Conservation (phyloP, 1,140 invertebrate genomes). For the Thalassaphorura encarpata region DNA sequence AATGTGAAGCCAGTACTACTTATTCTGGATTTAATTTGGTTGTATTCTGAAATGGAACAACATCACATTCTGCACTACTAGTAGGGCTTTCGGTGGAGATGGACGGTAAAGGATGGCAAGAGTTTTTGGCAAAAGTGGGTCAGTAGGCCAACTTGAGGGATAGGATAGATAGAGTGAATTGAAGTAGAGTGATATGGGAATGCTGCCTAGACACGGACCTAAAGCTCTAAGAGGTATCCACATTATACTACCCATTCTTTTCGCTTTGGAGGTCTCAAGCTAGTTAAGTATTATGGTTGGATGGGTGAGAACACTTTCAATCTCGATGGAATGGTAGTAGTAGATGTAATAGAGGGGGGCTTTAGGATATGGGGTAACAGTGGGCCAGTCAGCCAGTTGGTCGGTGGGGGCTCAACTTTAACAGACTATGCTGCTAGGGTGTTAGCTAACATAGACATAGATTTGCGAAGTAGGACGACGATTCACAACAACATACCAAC, state of each 20-base stretch:
- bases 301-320: conserved; percentile 22
- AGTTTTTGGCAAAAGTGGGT: conserved; percentile 31
- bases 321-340: conserved; percentile 17
- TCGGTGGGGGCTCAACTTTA: too few relatives aligned
- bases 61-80: too few relatives aligned
- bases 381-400: neutral
- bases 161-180: neutral
- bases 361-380: neutral
- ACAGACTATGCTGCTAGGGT: too few relatives aligned
- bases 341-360: neutral
- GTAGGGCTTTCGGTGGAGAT: too few relatives aligned
- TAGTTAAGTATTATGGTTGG: too few relatives aligned
- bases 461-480: conserved; percentile 26
- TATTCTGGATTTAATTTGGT: too few relatives aligned
- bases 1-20: too few relatives aligned
- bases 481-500: conserved; percentile 24
- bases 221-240: neutral
- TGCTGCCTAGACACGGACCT: neutral
- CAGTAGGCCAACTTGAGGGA: conserved; percentile 30
- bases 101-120: neutral
- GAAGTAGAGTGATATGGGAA: neutral
- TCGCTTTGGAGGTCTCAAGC: too few relatives aligned
- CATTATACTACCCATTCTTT: too few relatives aligned
- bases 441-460: conserved; percentile 26
- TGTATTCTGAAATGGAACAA: too few relatives aligned